These are phyloP conservation scores for Cotesia chilonis DNA, from an alignment of 1,140 invertebrate genomes.

Conservation along the genomic window DNA sequence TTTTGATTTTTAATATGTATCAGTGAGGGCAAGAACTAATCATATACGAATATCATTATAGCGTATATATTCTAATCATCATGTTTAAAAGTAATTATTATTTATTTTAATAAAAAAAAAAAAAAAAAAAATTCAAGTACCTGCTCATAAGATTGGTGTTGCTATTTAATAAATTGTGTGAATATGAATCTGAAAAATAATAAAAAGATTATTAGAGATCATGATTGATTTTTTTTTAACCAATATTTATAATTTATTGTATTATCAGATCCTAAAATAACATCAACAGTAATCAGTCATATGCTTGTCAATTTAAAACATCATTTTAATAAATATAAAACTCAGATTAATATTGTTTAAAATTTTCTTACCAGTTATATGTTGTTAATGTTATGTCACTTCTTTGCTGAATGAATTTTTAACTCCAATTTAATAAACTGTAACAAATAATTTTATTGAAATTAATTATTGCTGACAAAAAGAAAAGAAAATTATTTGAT, in stretches of 20 bases:
- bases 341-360: slow-evolving; percentile 27
- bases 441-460: slow-evolving; percentile 1
- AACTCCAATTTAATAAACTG: neutral
- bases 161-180: neutral
- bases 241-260: neutral
- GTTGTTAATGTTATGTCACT: neutral
- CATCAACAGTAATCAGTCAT: slow-evolving; percentile 54
- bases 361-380: slow-evolving; percentile 36
- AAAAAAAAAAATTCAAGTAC: neutral
- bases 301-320: slow-evolving; percentile 50
- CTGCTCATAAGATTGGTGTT: neutral
- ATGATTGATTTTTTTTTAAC: neutral
- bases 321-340: slow-evolving; percentile 41
- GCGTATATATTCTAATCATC: slow-evolving; percentile 51
- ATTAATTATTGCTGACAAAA: neutral
- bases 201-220: neutral
- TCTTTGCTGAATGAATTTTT: neutral
- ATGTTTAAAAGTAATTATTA: slow-evolving; percentile 28
- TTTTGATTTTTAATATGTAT: slow-evolving; percentile 22
- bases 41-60: slow-evolving; percentile 46
- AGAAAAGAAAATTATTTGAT: neutral
- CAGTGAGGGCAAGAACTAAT: slow-evolving; percentile 55
- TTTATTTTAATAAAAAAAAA: neutral
- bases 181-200: neutral
- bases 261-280: slow-evolving; percentile 29